Conservation (phyloP, 2,113 vertebrate genomes). For the Hippocampus comes region DNA sequence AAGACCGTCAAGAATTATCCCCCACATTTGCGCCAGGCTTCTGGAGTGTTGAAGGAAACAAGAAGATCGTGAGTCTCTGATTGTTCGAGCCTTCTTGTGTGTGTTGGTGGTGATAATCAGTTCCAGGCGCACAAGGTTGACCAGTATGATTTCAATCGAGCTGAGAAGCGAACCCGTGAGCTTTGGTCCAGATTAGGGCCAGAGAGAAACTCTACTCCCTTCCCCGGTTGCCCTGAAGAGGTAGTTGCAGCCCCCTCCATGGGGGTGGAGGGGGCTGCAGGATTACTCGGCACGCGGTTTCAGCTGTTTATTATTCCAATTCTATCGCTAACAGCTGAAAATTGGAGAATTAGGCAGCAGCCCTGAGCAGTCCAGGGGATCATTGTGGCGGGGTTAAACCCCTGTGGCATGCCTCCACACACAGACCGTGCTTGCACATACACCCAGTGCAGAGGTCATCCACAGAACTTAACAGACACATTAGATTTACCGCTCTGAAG, state of each 20-base stretch:
- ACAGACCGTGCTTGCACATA: slow-evolving; percentile 43
- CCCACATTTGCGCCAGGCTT: slow-evolving; percentile 7
- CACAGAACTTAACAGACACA: slow-evolving; percentile 69
- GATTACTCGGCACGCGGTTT: slow-evolving; percentile 73
- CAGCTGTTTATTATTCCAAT: slow-evolving; percentile 82
- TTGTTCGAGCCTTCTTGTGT: slow-evolving; percentile 11
- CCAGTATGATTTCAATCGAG: slow-evolving; percentile 68
- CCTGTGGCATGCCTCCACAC: slow-evolving; percentile 57
- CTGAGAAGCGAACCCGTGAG: slow-evolving; percentile 39
- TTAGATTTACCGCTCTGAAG: slow-evolving; percentile 67
- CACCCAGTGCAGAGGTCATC: slow-evolving; percentile 53
- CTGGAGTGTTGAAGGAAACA: slow-evolving; percentile 10
- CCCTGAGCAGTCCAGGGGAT: slow-evolving; percentile 56
- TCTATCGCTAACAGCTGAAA: slow-evolving; percentile 80
- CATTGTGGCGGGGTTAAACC: slow-evolving; percentile 69
- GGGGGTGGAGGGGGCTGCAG: slow-evolving; percentile 33
- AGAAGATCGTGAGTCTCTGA: background rate
- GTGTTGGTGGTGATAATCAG: slow-evolving; percentile 62
- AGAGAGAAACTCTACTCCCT: slow-evolving; percentile 65
- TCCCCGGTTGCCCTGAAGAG: slow-evolving; percentile 58
- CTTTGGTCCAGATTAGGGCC: slow-evolving; percentile 65
- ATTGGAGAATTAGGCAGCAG: slow-evolving; percentile 72
- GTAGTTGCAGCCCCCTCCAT: slow-evolving; percentile 40
- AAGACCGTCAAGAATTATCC: slow-evolving; percentile 26
- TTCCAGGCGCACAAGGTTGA: slow-evolving; percentile 56